Evolutionary conservation across 2,888 invertebrate species (phyloP).

Genomic region (Andrena praecox): DNA sequence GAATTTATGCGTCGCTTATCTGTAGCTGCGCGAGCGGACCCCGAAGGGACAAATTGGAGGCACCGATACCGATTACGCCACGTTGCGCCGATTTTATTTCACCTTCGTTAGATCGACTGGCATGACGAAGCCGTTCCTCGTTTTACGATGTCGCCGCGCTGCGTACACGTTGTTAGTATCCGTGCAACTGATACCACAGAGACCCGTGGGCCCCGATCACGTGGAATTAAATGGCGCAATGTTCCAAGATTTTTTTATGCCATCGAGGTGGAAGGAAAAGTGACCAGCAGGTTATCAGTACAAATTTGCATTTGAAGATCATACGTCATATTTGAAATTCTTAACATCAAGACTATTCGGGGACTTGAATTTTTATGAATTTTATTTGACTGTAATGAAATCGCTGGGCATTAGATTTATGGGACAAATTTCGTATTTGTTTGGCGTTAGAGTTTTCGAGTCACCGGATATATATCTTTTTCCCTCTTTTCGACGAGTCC

Average conservation of each 20-base stretch:
- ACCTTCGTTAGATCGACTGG: background rate
- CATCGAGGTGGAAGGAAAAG: too few species aligned
- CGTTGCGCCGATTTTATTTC: constrained; percentile 11
- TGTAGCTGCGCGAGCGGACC: background rate
- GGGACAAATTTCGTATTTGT: background rate
- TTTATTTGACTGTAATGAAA: background rate
- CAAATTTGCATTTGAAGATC: too few species aligned
- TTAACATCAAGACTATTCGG: too few species aligned
- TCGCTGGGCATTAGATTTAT: too few species aligned
- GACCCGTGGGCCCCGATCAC: constrained; percentile 1
- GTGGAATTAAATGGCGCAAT: too few species aligned
- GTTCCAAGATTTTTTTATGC: too few species aligned
- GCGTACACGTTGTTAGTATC: too few species aligned
- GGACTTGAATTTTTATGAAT: background rate
- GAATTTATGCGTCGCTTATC: constrained; percentile 36
- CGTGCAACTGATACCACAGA: background rate
- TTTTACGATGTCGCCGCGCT: background rate
- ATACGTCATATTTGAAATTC: too few species aligned
- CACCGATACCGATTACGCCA: constrained; percentile 23
- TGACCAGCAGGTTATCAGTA: too few species aligned
- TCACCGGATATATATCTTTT: constrained; percentile 26
- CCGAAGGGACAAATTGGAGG: constrained; percentile 39
- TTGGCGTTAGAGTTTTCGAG: background rate
- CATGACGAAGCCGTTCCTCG: constrained; percentile 15
- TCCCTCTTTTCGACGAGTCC: background rate